These are phyloP conservation scores for Arrhamphus sclerolepis DNA, from an alignment of 2,797 vertebrate genomes.

Conservation along the genomic window DNA sequence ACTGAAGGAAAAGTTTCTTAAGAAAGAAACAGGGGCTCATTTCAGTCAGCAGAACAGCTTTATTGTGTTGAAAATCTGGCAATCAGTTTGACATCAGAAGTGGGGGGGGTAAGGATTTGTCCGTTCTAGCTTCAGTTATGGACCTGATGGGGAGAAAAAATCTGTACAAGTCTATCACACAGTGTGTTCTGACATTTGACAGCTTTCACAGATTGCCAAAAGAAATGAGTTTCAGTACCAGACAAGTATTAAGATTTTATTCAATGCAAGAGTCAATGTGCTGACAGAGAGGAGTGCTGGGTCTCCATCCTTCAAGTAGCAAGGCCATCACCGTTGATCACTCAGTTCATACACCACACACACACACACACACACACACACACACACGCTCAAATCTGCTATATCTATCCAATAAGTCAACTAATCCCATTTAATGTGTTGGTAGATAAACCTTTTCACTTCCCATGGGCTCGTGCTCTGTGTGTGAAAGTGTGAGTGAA, in stretches of 20 bases:
- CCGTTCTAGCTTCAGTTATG: background rate
- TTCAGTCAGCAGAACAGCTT: too few relatives aligned
- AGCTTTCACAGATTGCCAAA: background rate
- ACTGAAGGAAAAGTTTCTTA: too few relatives aligned
- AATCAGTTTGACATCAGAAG: too few relatives aligned
- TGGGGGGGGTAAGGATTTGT: too few relatives aligned
- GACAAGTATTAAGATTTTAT: conserved; percentile 11
- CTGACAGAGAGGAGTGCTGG: conserved; percentile 19
- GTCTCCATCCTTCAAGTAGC: conserved; percentile 28
- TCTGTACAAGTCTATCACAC: background rate
- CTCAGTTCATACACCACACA: conserved; percentile 19
- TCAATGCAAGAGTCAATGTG: conserved; percentile 5
- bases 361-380: background rate
- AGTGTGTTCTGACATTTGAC: background rate
- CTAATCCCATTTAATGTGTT: conserved; percentile 51
- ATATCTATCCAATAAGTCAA: conserved; percentile 36
- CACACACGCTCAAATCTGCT: conserved; percentile 14
- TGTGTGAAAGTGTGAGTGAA: background rate
- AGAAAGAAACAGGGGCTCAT: too few relatives aligned
- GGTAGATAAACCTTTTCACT: conserved; percentile 43
- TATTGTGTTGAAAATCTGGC: too few relatives aligned
- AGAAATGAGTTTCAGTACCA: background rate
- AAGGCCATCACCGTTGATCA: conserved; percentile 22
- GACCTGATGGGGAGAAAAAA: background rate
- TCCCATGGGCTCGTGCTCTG: conserved; percentile 8